phyloP scores from a whole-genome alignment of 2,888 invertebrate species.

The Ochlodes sylvanus region DNA sequence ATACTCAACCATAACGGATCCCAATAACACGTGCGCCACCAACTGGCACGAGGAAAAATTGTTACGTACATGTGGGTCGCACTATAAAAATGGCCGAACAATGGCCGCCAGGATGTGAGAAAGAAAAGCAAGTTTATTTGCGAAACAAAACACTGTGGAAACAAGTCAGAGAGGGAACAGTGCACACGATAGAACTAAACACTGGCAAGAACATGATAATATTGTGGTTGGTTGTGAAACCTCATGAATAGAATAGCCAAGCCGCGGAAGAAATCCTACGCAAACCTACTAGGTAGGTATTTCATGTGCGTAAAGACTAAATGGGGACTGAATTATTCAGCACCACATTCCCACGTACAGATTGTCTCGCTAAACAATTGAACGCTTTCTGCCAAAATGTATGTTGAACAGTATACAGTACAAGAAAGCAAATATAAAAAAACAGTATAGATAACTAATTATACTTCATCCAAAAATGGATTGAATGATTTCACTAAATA shows the following conservation, averaged over 20 bases:
- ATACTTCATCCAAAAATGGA: too few species aligned
- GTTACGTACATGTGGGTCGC: conserved; percentile 49
- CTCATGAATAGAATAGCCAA: conserved; percentile 39
- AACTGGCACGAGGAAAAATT: conserved; percentile 52
- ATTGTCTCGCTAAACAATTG: conserved; percentile 29
- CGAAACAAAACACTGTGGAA: conserved; percentile 49
- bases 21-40: conserved; percentile 11
- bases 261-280: conserved; percentile 18
- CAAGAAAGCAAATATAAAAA: too few species aligned
- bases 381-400: background rate
- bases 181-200: conserved; percentile 13
- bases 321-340: conserved; percentile 28
- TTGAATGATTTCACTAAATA: too few species aligned
- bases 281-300: background rate
- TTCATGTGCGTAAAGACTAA: conserved; percentile 8
- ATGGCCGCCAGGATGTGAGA: conserved; percentile 60
- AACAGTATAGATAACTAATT: too few species aligned
- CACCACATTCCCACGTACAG: conserved; percentile 24
- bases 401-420: too few species aligned
- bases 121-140: conserved; percentile 55
- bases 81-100: conserved; percentile 52
- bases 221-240: conserved; percentile 40
- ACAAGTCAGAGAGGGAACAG: conserved; percentile 37
- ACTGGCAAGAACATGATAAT: conserved; percentile 37
- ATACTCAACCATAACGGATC: conserved; percentile 13